Percentiles rank a stretch among this genome's conserved stretches.
phyloP scores from a whole-genome alignment of 2,113 vertebrate species.

The Ifrita kowaldi region DNA sequence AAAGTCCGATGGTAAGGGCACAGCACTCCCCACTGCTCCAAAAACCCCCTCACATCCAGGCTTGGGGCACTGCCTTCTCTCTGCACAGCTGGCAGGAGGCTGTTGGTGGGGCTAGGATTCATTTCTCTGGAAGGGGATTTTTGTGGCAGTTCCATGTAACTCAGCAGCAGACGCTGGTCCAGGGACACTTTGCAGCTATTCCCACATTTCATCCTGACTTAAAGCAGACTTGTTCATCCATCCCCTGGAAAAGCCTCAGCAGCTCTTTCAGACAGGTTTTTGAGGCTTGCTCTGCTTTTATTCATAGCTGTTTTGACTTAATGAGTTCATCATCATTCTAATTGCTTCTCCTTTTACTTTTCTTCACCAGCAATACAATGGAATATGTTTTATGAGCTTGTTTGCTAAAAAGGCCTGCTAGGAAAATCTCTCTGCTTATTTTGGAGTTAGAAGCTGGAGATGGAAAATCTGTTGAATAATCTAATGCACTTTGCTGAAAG shows the following conservation, averaged over 20 bases:
- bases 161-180: not conserved
- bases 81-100: not conserved
- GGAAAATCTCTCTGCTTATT: not conserved
- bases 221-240: not conserved
- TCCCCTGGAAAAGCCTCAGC: not conserved
- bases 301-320: not conserved
- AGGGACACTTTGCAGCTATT: not conserved
- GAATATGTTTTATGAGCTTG: not conserved
- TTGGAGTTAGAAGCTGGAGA: not conserved
- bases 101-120: not conserved
- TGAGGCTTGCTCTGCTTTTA: not conserved
- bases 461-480: not conserved
- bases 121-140: not conserved
- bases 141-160: not conserved
- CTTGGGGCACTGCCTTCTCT: accelerated
- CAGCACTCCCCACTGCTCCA: accelerated
- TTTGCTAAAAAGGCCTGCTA: not conserved
- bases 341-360: not conserved
- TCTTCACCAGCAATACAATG: not conserved
- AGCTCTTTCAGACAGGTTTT: not conserved
- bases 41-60: accelerated
- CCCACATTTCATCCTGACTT: not conserved
- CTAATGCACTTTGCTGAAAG: not conserved
- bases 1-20: slow-evolving; percentile 91
- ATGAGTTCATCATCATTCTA: not conserved